A percentile compares a stretch with the other conserved stretches of the same genome.
Conservation (phyloP, 1,140 invertebrate species). For the Varroa destructor region DNA sequence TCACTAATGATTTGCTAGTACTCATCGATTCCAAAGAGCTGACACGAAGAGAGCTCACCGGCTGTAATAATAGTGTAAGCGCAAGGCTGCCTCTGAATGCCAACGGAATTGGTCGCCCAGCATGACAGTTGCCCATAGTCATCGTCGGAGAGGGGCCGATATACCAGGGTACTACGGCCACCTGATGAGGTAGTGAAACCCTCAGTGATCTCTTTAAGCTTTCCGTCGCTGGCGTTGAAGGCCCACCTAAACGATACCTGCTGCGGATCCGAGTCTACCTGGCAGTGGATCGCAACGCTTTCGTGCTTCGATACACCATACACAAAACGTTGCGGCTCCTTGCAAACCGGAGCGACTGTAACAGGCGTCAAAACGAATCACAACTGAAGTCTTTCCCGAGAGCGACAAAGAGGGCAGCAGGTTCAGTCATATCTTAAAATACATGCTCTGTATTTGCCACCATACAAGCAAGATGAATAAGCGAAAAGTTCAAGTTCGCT, state of each 20-base stretch:
- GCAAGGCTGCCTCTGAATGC: conserved; percentile 57
- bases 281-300: conserved; percentile 36
- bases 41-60: conserved; percentile 45
- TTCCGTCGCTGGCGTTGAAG: conserved; percentile 35
- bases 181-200: conserved; percentile 23
- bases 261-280: conserved; percentile 36
- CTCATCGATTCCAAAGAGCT: too few species aligned
- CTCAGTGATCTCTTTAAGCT: conserved; percentile 28
- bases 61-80: conserved; percentile 77
- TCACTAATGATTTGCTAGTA: too few species aligned
- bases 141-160: conserved; percentile 27
- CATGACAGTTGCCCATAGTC: conserved; percentile 74
- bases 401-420: too few species aligned
- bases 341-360: conserved; percentile 36
- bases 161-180: conserved; percentile 11
- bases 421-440: too few species aligned
- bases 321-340: conserved; percentile 32
- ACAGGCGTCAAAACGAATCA: not conserved
- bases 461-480: too few species aligned
- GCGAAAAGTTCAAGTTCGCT: too few species aligned
- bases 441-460: too few species aligned
- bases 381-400: conserved; percentile 2
- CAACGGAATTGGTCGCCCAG: conserved; percentile 66
- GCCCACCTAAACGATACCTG: conserved; percentile 37
- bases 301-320: conserved; percentile 36